A percentile compares a stretch with the other conserved stretches of the same genome.
These are phyloP conservation scores for Chaetophractus vellerosus DNA, from an alignment of 2,797 vertebrate species.

Conservation along the genomic window DNA sequence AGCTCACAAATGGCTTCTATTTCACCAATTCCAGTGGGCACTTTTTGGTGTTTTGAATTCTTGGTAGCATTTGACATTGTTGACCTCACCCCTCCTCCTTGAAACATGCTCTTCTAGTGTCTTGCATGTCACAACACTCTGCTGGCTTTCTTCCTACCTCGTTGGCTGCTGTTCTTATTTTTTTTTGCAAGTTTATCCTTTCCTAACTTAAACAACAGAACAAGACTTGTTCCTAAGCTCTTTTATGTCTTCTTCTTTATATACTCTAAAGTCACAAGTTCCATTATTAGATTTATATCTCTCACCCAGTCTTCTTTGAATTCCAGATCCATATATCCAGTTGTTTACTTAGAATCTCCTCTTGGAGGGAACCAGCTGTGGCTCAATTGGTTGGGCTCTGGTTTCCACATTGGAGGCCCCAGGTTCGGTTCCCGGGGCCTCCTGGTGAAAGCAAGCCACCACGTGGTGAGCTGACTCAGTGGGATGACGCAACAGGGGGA, in stretches of 20 bases:
- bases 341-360: slow-evolving; percentile 48
- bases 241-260: not conserved
- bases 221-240: not conserved
- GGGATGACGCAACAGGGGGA: no score
- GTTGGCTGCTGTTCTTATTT: not conserved
- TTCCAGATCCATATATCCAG: not conserved
- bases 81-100: not conserved
- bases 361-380: no score
- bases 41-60: not conserved
- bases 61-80: not conserved
- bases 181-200: not conserved
- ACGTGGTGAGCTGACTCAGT: no score
- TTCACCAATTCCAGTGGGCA: not conserved
- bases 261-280: not conserved
- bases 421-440: no score
- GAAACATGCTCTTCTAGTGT: not conserved
- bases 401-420: no score
- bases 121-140: not conserved
- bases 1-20: not conserved
- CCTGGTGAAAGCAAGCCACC: no score
- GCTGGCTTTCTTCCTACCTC: not conserved
- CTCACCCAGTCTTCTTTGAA: not conserved
- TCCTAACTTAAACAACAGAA: not conserved
- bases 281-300: not conserved
- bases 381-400: no score